Base-by-base conservation (phyloP, 2,113 vertebrate genomes). In the Lathamus discolor region DNA sequence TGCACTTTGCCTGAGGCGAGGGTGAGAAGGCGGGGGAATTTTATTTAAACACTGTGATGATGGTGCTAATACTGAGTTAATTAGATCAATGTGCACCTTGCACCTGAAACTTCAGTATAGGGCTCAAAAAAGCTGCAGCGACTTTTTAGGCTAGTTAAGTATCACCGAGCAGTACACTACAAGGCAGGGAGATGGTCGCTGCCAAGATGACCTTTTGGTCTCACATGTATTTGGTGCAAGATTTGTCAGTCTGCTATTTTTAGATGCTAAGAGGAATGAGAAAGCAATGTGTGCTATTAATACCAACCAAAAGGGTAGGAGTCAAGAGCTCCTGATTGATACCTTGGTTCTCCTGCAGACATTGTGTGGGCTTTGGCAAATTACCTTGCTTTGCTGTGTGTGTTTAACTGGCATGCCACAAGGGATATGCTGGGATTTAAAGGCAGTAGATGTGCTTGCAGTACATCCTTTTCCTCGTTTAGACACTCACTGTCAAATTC, bases 331-430 rank as follows among this genome's bases (percentile, higher is more conserved):
- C 43, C 74, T 70, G 76, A 72, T 11, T 18, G 57, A 78, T 78
- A 51, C 46, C 39, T 75, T 48, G 5, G 41, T 62, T 74, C 43
- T 81, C 59, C 59, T 46, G 83, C 83, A 90, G 86, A 46, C 10
- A 13, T n/a, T 44, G 59, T 7, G 85, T 93, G 86, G 92, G 83
- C 28, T 88, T 77, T 93, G 94, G 85, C 75, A 97, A 92, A 94
- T 92, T 62, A 74, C 41, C 13, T 48, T 49, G 68, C n/a, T 66
- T 23, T 66, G 29, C 74, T 37, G 49, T 59, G 24, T 69, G 68
- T 43, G 28, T 49, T 52, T 70, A 64, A 12, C 25, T 77, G 76
- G 72, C 59, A 62, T 48, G 70, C 70, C 92, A 63, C 55, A 61
- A 51, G 86, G 64, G 75, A 61, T 66, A 3, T 6, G 61, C 48